Percentiles rank a stretch among this genome's conserved stretches.
Evolutionary conservation across 2,113 vertebrate species (phyloP).

Genomic region (Saccopteryx bilineata): DNA sequence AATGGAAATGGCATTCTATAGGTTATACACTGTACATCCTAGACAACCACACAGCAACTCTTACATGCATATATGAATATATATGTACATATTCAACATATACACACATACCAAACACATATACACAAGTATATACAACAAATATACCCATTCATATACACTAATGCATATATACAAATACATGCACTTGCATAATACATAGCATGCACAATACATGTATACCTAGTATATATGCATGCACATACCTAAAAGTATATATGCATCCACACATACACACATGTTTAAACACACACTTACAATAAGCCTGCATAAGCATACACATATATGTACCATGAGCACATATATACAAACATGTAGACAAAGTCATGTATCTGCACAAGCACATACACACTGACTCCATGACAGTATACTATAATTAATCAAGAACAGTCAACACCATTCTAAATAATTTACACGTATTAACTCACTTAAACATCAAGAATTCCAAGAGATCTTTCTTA

Average conservation of each 20-base stretch:
- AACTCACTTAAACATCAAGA: not conserved
- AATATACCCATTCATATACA: not conserved
- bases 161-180: not conserved
- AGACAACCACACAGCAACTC: not conserved
- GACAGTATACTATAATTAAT: not conserved
- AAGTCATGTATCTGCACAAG: not conserved
- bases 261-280: not conserved
- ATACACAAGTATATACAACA: not conserved
- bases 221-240: not conserved
- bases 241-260: not conserved
- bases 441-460: not conserved
- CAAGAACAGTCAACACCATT: not conserved
- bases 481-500: not conserved
- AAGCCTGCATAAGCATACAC: not conserved
- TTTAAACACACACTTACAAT: not conserved
- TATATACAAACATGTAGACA: not conserved
- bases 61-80: not conserved
- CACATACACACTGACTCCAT: not conserved
- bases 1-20: not conserved
- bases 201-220: not conserved
- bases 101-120: not conserved
- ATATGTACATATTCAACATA: not conserved
- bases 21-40: not conserved
- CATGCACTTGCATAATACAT: not conserved
- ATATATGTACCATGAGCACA: not conserved